Evolutionary conservation across 1,140 invertebrate genomes (phyloP).

Genomic region (Thaumetopoea pityocampa): DNA sequence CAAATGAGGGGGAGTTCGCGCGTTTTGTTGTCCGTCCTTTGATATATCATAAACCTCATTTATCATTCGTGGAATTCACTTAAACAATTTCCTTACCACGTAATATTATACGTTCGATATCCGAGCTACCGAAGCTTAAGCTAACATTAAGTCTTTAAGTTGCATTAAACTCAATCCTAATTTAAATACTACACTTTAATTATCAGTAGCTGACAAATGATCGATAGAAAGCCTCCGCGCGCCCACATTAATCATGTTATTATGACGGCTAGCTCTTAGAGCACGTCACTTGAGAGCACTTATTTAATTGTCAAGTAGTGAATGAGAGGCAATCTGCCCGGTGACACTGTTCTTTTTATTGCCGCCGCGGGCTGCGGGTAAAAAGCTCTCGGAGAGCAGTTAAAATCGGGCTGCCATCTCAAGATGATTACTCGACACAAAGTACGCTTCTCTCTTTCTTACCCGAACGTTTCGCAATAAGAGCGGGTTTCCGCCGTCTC

Average conservation of each 20-base stretch:
- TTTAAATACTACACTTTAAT: conserved; percentile 46
- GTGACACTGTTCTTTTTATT: conserved; percentile 71
- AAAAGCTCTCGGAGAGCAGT: conserved; percentile 63
- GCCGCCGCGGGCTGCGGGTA: conserved; percentile 56
- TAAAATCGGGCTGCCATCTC: conserved; percentile 55
- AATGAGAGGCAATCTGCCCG: conserved; percentile 71
- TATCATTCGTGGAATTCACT: too few relatives aligned
- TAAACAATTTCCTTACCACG: too few relatives aligned
- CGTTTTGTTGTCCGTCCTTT: conserved; percentile 33
- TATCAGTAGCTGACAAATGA: conserved; percentile 67
- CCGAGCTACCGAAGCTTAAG: conserved; percentile 1
- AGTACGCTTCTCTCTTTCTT: conserved; percentile 47
- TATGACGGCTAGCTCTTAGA: conserved; percentile 55
- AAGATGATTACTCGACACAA: conserved; percentile 47
- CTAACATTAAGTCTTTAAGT: conserved; percentile 21
- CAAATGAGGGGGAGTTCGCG: conserved; percentile 61
- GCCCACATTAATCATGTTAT: conserved; percentile 62
- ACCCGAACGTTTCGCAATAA: conserved; percentile 19
- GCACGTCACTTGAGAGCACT: conserved; percentile 61
- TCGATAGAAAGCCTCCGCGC: conserved; percentile 55
- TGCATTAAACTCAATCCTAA: conserved; percentile 26
- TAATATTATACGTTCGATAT: too few relatives aligned
- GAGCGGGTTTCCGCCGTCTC: conserved; percentile 49
- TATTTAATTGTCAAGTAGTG: conserved; percentile 72
- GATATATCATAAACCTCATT: conserved; percentile 35